Percentiles rank a stretch among this genome's conserved stretches.
Conservation (phyloP, 2,797 vertebrate species). For the Oophaga sylvatica region DNA sequence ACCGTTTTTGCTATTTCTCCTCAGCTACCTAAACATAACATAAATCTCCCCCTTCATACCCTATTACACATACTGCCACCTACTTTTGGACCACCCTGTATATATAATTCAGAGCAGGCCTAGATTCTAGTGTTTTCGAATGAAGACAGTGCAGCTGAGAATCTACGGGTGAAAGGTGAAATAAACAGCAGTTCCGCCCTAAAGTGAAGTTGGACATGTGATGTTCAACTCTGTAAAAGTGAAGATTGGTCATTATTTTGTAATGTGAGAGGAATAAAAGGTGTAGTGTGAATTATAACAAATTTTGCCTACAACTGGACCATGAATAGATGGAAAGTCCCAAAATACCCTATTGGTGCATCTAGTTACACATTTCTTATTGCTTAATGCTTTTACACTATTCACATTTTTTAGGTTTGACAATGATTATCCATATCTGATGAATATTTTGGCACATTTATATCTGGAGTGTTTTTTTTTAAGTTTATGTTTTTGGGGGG, state of each 20-base stretch:
- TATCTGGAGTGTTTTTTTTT: neutral
- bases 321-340: neutral
- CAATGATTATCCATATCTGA: neutral
- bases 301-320: neutral
- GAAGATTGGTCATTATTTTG: neutral
- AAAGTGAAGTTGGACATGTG: neutral
- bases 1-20: too few species aligned
- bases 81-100: too few species aligned
- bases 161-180: constrained; percentile 43
- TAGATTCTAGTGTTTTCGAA: neutral
- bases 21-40: too few species aligned
- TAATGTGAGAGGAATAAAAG: neutral
- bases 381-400: neutral
- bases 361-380: neutral
- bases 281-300: neutral
- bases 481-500: neutral
- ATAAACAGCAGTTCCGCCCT: neutral
- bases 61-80: too few species aligned
- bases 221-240: neutral
- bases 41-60: too few species aligned
- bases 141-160: constrained; percentile 15
- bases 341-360: neutral
- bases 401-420: neutral
- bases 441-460: neutral
- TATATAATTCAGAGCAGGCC: too few species aligned